These are phyloP conservation scores for Indri indri DNA, from an alignment of 2,113 vertebrate species.

Conservation along the genomic window DNA sequence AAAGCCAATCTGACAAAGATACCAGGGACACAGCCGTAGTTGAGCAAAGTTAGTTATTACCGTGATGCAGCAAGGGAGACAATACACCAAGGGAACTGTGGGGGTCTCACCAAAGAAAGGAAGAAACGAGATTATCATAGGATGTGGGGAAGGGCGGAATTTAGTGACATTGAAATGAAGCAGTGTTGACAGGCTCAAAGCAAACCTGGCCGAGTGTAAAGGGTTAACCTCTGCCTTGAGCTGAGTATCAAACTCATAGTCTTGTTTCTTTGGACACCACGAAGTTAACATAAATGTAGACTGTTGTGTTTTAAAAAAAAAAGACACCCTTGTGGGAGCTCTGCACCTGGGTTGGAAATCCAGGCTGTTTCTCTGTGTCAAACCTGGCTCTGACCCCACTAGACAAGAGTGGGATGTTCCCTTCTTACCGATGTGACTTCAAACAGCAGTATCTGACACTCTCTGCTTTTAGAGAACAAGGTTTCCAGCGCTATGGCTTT, in stretches of 20 bases:
- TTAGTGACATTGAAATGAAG: not conserved
- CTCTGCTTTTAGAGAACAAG: not conserved
- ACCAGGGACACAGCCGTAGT: not conserved
- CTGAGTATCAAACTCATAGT: not conserved
- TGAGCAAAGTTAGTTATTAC: not conserved
- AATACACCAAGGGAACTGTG: not conserved
- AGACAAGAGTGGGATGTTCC: not conserved
- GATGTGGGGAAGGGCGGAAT: not conserved
- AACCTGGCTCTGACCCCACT: not conserved
- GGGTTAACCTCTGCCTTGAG: not conserved
- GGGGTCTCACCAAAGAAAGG: not conserved
- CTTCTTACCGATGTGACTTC: not conserved
- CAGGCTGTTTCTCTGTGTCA: not conserved
- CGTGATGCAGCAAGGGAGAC: not conserved
- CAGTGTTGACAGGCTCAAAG: not conserved
- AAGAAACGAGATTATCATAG: not conserved
- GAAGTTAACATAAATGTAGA: constrained; percentile 30
- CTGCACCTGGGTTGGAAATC: not conserved
- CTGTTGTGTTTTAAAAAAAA: not conserved
- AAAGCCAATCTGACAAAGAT: not conserved
- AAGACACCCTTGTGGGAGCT: constrained; percentile 5
- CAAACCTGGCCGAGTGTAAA: not conserved
- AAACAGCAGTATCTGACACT: not conserved
- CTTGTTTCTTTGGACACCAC: not conserved
- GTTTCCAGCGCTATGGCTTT: not conserved